phyloP scores from a whole-genome alignment of 2,113 vertebrate genomes.

The Serilophus lunatus region DNA sequence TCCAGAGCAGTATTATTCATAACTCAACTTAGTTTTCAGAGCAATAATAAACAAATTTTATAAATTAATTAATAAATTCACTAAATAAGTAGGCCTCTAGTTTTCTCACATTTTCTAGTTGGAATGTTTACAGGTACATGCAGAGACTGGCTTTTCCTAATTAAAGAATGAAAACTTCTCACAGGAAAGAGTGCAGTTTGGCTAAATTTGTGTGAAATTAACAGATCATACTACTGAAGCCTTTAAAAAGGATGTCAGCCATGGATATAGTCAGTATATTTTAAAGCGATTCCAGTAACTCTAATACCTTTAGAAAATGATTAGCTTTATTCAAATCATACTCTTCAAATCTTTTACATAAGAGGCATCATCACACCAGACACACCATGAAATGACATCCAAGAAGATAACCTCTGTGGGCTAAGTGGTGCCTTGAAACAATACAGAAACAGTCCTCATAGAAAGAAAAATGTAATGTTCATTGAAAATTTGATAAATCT shows the following conservation, averaged over 20 bases:
- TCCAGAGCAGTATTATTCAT: background rate
- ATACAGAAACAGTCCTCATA: background rate
- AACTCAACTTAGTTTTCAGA: background rate
- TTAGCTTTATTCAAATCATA: background rate
- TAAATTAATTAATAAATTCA: background rate
- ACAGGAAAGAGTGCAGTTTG: background rate
- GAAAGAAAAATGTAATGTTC: background rate
- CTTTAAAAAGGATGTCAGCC: background rate
- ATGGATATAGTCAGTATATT: background rate
- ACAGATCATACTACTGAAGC: background rate
- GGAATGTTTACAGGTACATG: background rate
- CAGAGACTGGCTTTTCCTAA: background rate
- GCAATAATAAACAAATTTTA: background rate
- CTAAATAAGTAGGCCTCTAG: background rate
- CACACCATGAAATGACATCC: background rate
- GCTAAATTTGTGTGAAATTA: background rate
- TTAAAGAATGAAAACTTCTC: background rate
- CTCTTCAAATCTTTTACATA: background rate
- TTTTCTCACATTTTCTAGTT: background rate
- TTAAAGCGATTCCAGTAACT: background rate
- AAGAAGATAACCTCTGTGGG: background rate
- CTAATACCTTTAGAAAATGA: background rate
- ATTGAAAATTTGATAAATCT: background rate
- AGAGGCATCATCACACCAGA: background rate
- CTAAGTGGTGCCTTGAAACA: background rate